Evolutionary conservation across 2,113 vertebrate genomes (phyloP).

Genomic region (Enhydra lutris): DNA sequence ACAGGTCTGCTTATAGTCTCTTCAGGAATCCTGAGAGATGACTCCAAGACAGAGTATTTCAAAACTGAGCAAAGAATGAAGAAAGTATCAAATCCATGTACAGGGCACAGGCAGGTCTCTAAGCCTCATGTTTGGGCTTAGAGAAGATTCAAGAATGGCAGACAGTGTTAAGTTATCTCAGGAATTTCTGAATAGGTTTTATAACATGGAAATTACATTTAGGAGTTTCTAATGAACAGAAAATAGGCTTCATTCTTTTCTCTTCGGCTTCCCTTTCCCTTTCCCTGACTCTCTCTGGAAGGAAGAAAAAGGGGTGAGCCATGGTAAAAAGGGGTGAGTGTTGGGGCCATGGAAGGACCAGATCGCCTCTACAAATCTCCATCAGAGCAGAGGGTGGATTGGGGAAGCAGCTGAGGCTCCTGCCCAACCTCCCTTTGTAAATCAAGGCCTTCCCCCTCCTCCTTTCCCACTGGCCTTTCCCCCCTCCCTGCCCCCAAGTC

Average conservation of each 20-base stretch:
- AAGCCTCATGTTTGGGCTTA: no score
- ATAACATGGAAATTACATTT: not conserved
- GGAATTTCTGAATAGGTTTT: not conserved
- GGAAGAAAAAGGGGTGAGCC: no score
- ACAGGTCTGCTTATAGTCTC: not conserved
- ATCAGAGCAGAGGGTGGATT: not conserved
- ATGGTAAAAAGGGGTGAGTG: not conserved
- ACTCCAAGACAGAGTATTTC: not conserved
- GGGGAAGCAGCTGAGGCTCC: fast-evolving
- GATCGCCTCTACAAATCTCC: not conserved
- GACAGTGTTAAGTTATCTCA: not conserved
- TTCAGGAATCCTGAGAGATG: not conserved
- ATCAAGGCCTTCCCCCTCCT: not conserved
- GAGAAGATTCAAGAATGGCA: not conserved
- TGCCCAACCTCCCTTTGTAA: not conserved
- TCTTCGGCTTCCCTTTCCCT: not conserved
- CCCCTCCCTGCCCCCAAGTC: no score
- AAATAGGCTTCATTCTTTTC: not conserved
- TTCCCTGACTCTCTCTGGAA: not conserved
- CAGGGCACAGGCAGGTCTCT: no score
- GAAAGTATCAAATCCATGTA: not conserved
- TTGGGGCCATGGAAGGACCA: not conserved
- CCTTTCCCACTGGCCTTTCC: not conserved
- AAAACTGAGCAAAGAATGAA: not conserved
- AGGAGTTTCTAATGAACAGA: not conserved